Evolutionary conservation across 2,797 vertebrate genomes (phyloP).

Genomic region (Xiphorhynchus erythropygius): DNA sequence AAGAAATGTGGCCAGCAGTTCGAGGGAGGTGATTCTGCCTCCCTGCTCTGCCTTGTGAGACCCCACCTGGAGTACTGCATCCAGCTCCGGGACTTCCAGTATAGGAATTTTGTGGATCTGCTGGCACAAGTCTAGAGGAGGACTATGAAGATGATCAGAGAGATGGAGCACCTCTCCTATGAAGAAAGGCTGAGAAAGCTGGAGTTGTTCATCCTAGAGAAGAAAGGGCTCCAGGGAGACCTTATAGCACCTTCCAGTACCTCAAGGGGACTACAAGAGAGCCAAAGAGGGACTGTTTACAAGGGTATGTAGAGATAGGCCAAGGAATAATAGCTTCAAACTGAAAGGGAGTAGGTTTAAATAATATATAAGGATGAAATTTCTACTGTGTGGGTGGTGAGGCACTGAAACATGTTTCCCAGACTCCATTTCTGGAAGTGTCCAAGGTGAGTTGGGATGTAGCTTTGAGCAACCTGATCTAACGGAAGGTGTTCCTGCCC

Average conservation of each 20-base stretch:
- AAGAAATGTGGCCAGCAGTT: background rate
- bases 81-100: background rate
- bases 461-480: background rate
- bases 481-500: background rate
- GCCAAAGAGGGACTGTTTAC: background rate
- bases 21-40: background rate
- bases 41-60: background rate
- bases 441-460: too few relatives aligned
- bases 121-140: background rate
- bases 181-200: background rate
- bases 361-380: background rate
- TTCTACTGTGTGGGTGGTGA: background rate
- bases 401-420: background rate
- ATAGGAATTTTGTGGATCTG: background rate
- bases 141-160: fast-evolving
- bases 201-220: background rate
- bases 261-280: background rate
- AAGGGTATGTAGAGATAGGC: background rate
- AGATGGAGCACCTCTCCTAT: background rate
- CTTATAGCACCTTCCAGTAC: background rate
- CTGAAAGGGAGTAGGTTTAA: background rate
- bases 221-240: background rate
- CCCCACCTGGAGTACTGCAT: background rate
- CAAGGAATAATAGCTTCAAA: background rate
- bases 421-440: background rate